Base-by-base conservation (phyloP, 2,797 vertebrate genomes). In the Enteromius trimaculatus region DNA sequence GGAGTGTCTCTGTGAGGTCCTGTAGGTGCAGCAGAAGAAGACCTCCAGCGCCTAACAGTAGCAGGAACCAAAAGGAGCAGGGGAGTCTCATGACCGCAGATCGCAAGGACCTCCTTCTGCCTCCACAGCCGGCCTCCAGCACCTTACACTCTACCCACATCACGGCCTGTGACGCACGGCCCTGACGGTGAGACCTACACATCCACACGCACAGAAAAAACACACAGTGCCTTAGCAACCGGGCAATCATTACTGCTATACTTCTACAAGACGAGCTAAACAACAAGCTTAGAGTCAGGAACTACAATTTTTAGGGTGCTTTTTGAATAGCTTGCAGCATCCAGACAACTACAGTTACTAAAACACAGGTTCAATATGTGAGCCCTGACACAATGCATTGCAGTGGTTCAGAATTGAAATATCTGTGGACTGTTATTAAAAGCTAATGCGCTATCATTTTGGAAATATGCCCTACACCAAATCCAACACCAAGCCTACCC, bases 1-100 rank as follows among this genome's bases (percentile, higher is more conserved):
- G 95, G 65, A 94, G 88, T 85, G 96, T 95, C 88, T 97, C 97
- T 14, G 93, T 95, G 88, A 97, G 95, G 91, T 98, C 96, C 89
- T 97, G 95, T 81, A 97, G 94, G 89, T 97, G 95, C 89, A 98
- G 95, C 91, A 99, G 97, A 90, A 99, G 95, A 39, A 99, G 95
- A 74, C 96, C 96, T 51, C 96, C 96, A 1, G 94, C 95, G 77
- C 95, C 96, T 6, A 98, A 96, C 87, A 99, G 95, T 93, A 99
- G 94, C 90, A 98, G 92, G 90, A 97, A 97, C 91, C 96, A 96
- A 92, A 98, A 96, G 92, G 94, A 96, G 87, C 95, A 97, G 47
- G 95, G 94, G 86, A 98, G 93, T 91, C 93, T 96, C 95, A 95
- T 96, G 81, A 91, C 31, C 2, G 29, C 34, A 1, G 79, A 81